A percentile compares a stretch with the other conserved stretches of the same genome.
phyloP scores from a whole-genome alignment of 2,113 vertebrate species.

The Phrynosoma platyrhinos region DNA sequence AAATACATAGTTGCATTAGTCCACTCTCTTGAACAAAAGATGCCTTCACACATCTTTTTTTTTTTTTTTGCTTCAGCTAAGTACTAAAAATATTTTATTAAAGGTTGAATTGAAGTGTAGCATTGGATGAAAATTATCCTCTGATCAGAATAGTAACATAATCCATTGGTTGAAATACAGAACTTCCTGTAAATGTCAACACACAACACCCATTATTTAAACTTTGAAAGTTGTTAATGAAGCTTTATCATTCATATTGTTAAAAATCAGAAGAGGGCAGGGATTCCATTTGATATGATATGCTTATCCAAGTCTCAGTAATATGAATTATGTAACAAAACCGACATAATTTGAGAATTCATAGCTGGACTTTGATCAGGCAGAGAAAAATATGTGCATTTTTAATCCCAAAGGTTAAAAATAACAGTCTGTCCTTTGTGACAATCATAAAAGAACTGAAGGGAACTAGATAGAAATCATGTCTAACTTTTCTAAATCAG shows the following conservation, averaged over 20 bases:
- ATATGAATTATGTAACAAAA: slow-evolving; percentile 56
- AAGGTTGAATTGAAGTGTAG: slow-evolving; percentile 38
- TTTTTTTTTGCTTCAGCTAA: slow-evolving; percentile 17
- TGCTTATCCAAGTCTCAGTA: slow-evolving; percentile 54
- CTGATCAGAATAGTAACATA: slow-evolving; percentile 34
- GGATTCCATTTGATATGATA: slow-evolving; percentile 30
- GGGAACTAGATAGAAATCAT: slow-evolving; percentile 62
- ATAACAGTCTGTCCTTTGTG: slow-evolving; percentile 60
- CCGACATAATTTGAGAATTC: slow-evolving; percentile 65
- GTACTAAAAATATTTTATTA: slow-evolving; percentile 22
- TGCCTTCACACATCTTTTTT: slow-evolving; percentile 12
- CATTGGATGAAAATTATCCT: slow-evolving; percentile 44
- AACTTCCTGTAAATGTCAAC: slow-evolving; percentile 50
- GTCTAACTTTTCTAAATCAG: slow-evolving; percentile 21
- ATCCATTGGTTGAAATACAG: slow-evolving; percentile 45
- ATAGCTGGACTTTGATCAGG: slow-evolving; percentile 56
- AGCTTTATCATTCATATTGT: neutral
- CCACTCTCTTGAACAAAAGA: neutral
- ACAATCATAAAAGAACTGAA: slow-evolving; percentile 69
- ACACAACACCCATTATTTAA: neutral
- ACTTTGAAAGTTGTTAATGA: slow-evolving; percentile 52
- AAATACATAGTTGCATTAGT: neutral
- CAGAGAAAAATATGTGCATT: slow-evolving; percentile 27
- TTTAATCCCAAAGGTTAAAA: slow-evolving; percentile 57
- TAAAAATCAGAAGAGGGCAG: slow-evolving; percentile 16